Evolutionary conservation across 2,797 vertebrate species (phyloP).

Genomic region (Acrossocheilus fasciatus): DNA sequence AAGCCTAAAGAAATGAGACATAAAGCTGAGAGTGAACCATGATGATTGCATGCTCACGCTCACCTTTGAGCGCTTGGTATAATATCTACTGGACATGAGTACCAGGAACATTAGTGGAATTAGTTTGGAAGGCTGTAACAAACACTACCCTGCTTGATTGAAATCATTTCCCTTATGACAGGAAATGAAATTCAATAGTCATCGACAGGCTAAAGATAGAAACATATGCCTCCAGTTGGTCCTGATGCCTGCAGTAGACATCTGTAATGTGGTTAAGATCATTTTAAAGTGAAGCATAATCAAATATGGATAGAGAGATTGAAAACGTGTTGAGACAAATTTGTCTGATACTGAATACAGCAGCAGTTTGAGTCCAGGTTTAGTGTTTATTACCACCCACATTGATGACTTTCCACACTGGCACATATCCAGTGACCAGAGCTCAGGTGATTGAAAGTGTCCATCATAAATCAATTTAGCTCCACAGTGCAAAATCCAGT

Average conservation of each 20-base stretch:
- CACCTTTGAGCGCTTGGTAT: background rate
- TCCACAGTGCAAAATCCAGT: background rate
- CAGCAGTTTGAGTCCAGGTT: conserved; percentile 49
- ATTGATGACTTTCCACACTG: conserved; percentile 39
- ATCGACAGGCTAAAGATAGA: conserved; percentile 57
- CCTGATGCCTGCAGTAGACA: background rate
- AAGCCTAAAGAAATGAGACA: background rate
- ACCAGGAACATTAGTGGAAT: conserved; percentile 10
- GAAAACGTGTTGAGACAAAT: conserved; percentile 45
- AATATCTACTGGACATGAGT: background rate
- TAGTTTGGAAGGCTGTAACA: conserved; percentile 12
- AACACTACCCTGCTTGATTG: conserved; percentile 31
- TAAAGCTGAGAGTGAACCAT: background rate
- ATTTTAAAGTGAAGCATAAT: conserved; percentile 40
- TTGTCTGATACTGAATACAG: conserved; percentile 22
- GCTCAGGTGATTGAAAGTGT: conserved; percentile 39
- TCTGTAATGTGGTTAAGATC: conserved; percentile 28
- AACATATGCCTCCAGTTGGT: conserved; percentile 12
- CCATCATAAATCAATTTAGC: conserved; percentile 38
- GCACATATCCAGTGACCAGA: conserved; percentile 25
- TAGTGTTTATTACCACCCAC: conserved; percentile 6
- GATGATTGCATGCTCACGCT: background rate
- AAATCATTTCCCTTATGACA: conserved; percentile 45
- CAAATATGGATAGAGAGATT: conserved; percentile 29
- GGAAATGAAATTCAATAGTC: conserved; percentile 58